phyloP scores from a whole-genome alignment of 2,888 invertebrate species.

The Chalcis sispes region DNA sequence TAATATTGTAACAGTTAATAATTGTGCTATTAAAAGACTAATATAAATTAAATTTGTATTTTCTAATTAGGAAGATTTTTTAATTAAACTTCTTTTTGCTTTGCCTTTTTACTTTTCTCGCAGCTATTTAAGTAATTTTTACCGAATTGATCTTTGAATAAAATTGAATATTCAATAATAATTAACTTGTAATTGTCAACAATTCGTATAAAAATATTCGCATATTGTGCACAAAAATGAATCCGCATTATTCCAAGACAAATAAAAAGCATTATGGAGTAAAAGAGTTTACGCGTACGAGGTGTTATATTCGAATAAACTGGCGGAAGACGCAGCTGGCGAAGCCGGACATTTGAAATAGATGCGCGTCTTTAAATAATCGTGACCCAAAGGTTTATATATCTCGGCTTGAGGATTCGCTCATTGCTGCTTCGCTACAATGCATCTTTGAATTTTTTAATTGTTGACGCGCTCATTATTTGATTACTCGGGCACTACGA shows the following conservation, averaged over 20 bases:
- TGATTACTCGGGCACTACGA: too few relatives aligned
- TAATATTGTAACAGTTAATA: too few relatives aligned
- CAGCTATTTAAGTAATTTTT: too few relatives aligned
- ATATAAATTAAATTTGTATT: too few relatives aligned
- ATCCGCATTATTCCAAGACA: not conserved
- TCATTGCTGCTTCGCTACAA: not conserved
- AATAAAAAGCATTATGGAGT: not conserved
- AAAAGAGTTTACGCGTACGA: constrained; percentile 17
- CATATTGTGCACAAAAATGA: not conserved
- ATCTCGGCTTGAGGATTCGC: constrained; percentile 27
- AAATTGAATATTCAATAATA: too few relatives aligned
- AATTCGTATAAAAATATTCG: not conserved
- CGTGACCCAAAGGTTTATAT: constrained; percentile 73
- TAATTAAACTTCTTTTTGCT: too few relatives aligned
- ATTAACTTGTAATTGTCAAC: too few relatives aligned
- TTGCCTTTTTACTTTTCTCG: too few relatives aligned
- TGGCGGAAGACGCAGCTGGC: constrained; percentile 72
- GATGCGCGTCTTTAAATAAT: constrained; percentile 75
- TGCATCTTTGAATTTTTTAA: constrained; percentile 5
- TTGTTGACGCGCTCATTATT: not conserved
- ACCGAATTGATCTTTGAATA: too few relatives aligned
- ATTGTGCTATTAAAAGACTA: too few relatives aligned
- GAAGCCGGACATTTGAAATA: constrained; percentile 74
- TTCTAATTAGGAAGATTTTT: too few relatives aligned
- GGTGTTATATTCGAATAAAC: constrained; percentile 63